Percentiles rank a stretch among this genome's conserved stretches.
Evolutionary conservation across 2,113 vertebrate species (phyloP).

Genomic region (Serinus canaria): DNA sequence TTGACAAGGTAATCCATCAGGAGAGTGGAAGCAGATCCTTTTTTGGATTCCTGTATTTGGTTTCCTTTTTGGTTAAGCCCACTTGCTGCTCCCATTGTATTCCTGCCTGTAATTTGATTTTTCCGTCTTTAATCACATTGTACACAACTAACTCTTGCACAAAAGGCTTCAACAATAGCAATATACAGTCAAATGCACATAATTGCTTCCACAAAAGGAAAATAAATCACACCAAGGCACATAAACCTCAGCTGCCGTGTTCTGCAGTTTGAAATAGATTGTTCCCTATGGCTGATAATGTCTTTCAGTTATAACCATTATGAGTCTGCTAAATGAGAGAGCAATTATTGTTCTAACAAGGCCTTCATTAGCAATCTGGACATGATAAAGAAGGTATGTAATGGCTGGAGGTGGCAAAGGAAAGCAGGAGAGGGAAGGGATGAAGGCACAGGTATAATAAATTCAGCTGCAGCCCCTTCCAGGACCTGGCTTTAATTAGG

Average conservation of each 20-base stretch:
- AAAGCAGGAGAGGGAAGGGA: not conserved
- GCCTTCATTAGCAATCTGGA: not conserved
- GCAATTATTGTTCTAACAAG: slow-evolving; percentile 31
- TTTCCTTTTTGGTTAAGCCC: not conserved
- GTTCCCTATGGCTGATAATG: not conserved
- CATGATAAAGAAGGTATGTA: not conserved
- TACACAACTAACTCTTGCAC: not conserved
- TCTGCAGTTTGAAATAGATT: slow-evolving; percentile 15
- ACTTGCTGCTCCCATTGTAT: not conserved
- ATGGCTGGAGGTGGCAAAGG: not conserved
- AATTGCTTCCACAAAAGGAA: slow-evolving; percentile 12
- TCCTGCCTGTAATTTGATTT: not conserved
- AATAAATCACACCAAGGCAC: slow-evolving; percentile 21
- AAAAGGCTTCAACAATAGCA: not conserved
- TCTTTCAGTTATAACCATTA: not conserved
- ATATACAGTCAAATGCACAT: slow-evolving; percentile 6
- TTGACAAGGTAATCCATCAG: not conserved
- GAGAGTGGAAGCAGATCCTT: not conserved
- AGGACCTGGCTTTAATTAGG: not conserved
- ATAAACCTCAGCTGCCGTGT: not conserved
- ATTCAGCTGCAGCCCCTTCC: not conserved
- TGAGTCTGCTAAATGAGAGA: slow-evolving; percentile 32
- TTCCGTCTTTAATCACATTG: not conserved
- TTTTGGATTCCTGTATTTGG: not conserved
- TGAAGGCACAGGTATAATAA: not conserved